These are phyloP conservation scores for Nemoura dubitans DNA, from an alignment of 2,888 invertebrate genomes.

Conservation along the genomic window DNA sequence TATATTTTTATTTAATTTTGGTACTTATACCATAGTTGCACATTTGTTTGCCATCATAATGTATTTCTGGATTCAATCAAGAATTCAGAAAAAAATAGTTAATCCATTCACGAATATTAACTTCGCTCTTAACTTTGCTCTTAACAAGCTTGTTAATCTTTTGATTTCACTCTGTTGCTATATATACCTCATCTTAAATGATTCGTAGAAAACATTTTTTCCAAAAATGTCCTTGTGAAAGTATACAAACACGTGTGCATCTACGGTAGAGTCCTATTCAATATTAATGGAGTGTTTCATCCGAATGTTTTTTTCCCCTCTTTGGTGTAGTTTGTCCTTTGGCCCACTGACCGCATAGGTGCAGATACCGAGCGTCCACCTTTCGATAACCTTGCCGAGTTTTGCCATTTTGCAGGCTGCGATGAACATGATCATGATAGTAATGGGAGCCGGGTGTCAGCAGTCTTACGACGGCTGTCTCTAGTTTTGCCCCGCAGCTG, in stretches of 20 bases:
- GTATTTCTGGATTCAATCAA: neutral
- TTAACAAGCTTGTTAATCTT: too few relatives aligned
- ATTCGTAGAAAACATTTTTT: neutral
- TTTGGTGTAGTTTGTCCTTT: neutral
- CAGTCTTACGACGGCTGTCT: conserved; percentile 65
- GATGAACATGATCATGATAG: conserved; percentile 51
- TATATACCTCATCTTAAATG: too few relatives aligned
- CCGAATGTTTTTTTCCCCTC: neutral
- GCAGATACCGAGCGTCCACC: neutral
- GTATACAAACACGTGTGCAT: neutral
- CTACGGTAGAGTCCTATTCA: neutral
- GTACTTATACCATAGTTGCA: neutral
- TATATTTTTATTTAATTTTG: neutral
- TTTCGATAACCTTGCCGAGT: conserved; percentile 46
- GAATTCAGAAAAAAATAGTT: neutral
- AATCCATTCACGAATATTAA: neutral
- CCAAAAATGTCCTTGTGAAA: neutral
- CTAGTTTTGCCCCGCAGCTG: conserved; percentile 76
- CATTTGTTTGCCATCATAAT: neutral
- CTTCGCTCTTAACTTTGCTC: too few relatives aligned
- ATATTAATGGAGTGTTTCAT: neutral
- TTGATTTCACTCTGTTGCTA: too few relatives aligned
- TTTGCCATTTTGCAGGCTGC: conserved; percentile 60
- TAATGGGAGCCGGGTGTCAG: conserved; percentile 58
- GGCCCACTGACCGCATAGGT: neutral